A percentile compares a stretch with the other conserved stretches of the same genome.
These are phyloP conservation scores for Eospalax fontanierii DNA, from an alignment of 2,797 vertebrate species.

Conservation along the genomic window DNA sequence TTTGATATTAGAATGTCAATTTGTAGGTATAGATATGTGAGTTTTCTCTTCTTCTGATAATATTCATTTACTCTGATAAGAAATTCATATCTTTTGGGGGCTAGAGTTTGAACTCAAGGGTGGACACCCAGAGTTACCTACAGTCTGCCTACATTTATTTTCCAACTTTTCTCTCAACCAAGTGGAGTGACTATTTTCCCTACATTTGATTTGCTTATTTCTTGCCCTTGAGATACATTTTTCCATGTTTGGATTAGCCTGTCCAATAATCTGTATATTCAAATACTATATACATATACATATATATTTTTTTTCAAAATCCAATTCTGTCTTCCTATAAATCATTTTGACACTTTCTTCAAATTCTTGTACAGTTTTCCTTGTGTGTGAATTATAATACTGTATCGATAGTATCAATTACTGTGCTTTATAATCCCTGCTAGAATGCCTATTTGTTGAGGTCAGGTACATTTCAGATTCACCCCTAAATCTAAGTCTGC, in stretches of 20 bases:
- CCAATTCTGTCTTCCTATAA: background rate
- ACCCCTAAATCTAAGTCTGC: background rate
- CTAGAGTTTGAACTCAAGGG: background rate
- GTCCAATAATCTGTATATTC: background rate
- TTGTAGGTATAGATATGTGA: background rate
- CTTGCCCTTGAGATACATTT: background rate
- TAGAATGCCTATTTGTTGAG: background rate
- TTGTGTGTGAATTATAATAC: background rate
- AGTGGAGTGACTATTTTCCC: background rate
- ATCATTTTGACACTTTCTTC: background rate
- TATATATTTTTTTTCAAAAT: constrained; percentile 17
- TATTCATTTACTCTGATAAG: background rate
- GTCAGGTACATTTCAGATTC: background rate
- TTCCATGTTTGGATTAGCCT: background rate
- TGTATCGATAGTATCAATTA: background rate
- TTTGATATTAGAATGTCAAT: background rate
- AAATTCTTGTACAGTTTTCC: background rate
- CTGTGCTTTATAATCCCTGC: background rate
- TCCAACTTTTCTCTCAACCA: background rate
- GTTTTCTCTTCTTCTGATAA: background rate
- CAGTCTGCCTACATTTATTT: background rate
- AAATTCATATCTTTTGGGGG: too few species aligned
- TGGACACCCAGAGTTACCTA: background rate
- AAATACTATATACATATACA: background rate
- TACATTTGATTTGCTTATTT: background rate